Percentiles rank a stretch among this genome's conserved stretches.
phyloP scores from a whole-genome alignment of 2,888 invertebrate genomes.

The Xestobium rufovillosum region DNA sequence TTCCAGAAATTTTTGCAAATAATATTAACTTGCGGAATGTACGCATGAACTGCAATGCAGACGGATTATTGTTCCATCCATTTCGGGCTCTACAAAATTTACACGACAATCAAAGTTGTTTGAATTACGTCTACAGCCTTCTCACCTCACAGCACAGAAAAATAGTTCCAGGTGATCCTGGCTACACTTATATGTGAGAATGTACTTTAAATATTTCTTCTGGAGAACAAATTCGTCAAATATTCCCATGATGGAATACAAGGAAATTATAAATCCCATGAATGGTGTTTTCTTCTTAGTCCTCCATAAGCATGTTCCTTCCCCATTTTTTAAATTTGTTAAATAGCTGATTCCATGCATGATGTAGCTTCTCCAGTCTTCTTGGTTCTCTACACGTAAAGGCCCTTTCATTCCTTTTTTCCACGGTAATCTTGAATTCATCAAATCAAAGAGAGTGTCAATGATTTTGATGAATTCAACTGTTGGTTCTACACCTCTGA shows the following conservation, averaged over 20 bases:
- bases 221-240: slow-evolving; percentile 15
- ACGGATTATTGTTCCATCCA: slow-evolving; percentile 17
- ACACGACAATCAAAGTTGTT: too few species aligned
- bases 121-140: too few species aligned
- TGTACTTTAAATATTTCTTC: too few species aligned
- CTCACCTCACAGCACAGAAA: too few species aligned
- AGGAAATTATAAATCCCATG: slow-evolving; percentile 13
- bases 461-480: slow-evolving; percentile 16
- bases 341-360: slow-evolving; percentile 12
- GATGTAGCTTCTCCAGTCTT: too few species aligned
- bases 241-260: slow-evolving; percentile 8
- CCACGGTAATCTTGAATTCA: slow-evolving; percentile 17
- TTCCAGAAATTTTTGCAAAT: slow-evolving; percentile 5
- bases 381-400: too few species aligned
- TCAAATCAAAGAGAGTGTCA: slow-evolving; percentile 17
- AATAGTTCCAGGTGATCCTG: slow-evolving; percentile 16
- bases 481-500: slow-evolving; percentile 16
- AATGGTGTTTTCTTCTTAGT: slow-evolving; percentile 12
- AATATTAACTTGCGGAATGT: slow-evolving; percentile 11
- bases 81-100: slow-evolving; percentile 12
- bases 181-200: slow-evolving; percentile 12
- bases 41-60: slow-evolving; percentile 12
- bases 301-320: slow-evolving; percentile 9
- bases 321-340: slow-evolving; percentile 9
- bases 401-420: slow-evolving; percentile 13